phyloP scores from a whole-genome alignment of 2,888 invertebrate species.

The Schizaphis graminum region DNA sequence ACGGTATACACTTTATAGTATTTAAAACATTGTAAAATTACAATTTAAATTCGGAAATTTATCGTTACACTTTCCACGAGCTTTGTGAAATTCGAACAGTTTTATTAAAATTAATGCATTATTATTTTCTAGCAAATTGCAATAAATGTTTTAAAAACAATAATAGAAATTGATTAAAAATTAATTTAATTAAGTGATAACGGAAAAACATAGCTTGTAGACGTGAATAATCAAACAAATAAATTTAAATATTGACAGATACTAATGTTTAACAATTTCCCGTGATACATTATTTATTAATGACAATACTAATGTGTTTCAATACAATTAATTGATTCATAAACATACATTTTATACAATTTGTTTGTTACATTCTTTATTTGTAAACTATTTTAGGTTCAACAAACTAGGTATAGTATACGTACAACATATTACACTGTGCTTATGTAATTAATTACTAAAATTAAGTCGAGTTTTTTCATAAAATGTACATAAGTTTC shows the following conservation, averaged over 20 bases:
- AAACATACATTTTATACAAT: not conserved
- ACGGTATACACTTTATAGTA: not conserved
- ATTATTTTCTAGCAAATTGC: not conserved
- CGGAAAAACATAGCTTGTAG: not conserved
- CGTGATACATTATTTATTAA: not conserved
- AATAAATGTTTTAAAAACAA: conserved; percentile 6
- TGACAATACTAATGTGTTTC: not conserved
- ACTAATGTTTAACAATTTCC: not conserved
- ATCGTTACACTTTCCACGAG: not conserved
- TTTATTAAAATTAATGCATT: not conserved
- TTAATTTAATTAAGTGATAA: not conserved
- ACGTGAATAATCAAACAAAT: not conserved
- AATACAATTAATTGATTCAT: not conserved
- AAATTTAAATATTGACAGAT: not conserved
- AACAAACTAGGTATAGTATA: not conserved
- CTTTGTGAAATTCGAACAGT: not conserved
- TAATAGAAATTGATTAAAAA: not conserved
- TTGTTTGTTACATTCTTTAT: not conserved
- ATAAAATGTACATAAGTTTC: not conserved
- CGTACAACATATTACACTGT: not conserved
- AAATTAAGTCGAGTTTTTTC: not conserved
- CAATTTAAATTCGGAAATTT: not conserved
- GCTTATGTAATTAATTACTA: not conserved
- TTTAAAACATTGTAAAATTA: not conserved
- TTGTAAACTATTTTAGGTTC: not conserved